Conservation (phyloP, 2,888 invertebrate species). For the Polyommatus iphigenia region DNA sequence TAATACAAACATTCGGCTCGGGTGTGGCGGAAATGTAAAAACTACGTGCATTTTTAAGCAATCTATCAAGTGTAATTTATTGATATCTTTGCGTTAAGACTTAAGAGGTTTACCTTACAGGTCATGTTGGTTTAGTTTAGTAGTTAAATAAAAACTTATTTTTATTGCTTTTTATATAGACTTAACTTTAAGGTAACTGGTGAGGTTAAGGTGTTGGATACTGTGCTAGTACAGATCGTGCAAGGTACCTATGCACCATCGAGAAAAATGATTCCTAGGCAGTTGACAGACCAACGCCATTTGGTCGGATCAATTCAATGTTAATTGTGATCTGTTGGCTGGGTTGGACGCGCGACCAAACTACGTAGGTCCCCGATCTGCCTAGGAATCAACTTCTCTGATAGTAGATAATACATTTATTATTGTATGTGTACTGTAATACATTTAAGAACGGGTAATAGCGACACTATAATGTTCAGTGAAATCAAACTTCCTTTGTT, state of each 20-base stretch:
- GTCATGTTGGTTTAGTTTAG: background rate
- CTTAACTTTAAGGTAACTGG: background rate
- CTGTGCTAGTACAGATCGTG: too few species aligned
- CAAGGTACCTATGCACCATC: too few species aligned
- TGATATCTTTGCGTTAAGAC: background rate
- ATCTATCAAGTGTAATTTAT: background rate
- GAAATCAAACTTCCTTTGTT: background rate
- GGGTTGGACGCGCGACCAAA: too few species aligned
- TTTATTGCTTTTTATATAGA: background rate
- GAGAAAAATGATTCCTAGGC: too few species aligned
- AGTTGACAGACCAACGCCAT: too few species aligned
- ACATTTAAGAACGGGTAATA: background rate
- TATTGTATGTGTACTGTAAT: background rate
- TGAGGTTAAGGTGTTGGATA: background rate
- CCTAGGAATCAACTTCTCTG: too few species aligned
- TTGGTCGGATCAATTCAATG: too few species aligned
- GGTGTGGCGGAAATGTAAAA: slow-evolving; percentile 1
- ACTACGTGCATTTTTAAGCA: slow-evolving; percentile 10
- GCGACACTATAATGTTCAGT: background rate
- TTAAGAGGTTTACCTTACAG: background rate
- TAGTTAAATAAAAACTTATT: background rate
- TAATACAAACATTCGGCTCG: slow-evolving; percentile 10
- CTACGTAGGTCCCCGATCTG: too few species aligned
- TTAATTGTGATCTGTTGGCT: too few species aligned
- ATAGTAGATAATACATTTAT: background rate